Conservation (phyloP, 2,888 invertebrate genomes). For the Amitus sp. region DNA sequence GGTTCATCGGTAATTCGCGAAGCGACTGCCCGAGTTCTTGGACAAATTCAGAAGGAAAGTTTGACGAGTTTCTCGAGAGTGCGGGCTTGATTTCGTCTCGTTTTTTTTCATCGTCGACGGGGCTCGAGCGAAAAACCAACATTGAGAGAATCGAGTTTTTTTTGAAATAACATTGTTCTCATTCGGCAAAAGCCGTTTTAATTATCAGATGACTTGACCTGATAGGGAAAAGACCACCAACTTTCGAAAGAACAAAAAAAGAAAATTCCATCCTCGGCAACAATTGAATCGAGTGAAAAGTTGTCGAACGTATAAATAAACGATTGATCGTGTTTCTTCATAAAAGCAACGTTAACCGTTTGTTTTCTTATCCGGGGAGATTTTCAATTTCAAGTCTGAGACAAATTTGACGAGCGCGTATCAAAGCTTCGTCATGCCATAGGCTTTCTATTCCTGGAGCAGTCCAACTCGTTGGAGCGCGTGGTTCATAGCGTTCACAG, state of each 20-base stretch:
- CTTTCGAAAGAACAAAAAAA: no score
- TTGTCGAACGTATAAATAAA: background rate
- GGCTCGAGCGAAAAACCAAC: background rate
- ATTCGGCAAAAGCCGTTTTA: no score
- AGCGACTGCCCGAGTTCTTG: background rate
- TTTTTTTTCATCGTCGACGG: no score
- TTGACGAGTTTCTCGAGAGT: background rate
- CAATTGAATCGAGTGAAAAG: no score
- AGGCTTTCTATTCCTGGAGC: slow-evolving; percentile 64
- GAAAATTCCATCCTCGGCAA: no score
- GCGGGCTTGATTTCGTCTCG: background rate
- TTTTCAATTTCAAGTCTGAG: slow-evolving; percentile 17
- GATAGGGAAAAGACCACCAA: no score
- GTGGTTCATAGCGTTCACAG: slow-evolving; percentile 47
- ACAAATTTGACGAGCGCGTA: slow-evolving; percentile 35
- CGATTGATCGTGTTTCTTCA: no score
- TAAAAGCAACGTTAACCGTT: no score
- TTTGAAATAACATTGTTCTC: background rate
- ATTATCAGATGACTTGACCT: no score
- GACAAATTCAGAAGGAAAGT: background rate
- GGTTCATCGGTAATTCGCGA: background rate
- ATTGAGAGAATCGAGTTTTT: background rate
- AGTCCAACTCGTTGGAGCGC: slow-evolving; percentile 58
- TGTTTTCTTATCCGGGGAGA: slow-evolving; percentile 8
- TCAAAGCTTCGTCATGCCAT: slow-evolving; percentile 47